Conservation (phyloP, 2,797 vertebrate species). For the Parauchenoglanis ngamensis region DNA sequence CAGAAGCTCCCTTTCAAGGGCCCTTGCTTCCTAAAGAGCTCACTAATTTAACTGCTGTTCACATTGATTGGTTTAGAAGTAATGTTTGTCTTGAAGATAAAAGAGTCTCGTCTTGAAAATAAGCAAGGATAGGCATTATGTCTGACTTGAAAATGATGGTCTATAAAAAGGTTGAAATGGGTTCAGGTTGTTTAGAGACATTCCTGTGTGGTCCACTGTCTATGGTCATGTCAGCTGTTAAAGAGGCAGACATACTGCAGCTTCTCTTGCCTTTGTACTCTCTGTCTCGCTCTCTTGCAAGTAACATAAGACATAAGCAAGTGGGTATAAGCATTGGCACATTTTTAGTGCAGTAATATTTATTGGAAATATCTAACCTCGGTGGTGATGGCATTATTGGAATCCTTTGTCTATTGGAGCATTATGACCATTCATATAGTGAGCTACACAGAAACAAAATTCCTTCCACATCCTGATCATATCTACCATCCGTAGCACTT, state of each 20-base stretch:
- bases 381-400: not conserved
- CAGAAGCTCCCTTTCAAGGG: conserved; percentile 21
- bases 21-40: not conserved
- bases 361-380: not conserved
- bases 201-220: conserved; percentile 29
- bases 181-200: conserved; percentile 23
- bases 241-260: conserved; percentile 9
- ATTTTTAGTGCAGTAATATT: conserved; percentile 36
- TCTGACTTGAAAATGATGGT: conserved; percentile 43
- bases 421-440: not conserved
- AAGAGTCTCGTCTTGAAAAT: conserved; percentile 31
- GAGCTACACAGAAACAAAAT: not conserved
- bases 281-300: not conserved
- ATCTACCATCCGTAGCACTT: not conserved
- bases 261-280: conserved; percentile 31
- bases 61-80: conserved; percentile 33
- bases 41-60: conserved; percentile 12
- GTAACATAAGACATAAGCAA: conserved; percentile 46
- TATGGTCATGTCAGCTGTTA: conserved; percentile 46
- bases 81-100: not conserved
- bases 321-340: conserved; percentile 32
- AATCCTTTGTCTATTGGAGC: not conserved
- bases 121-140: conserved; percentile 34
- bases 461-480: not conserved
- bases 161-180: conserved; percentile 28